A percentile compares a stretch with the other conserved stretches of the same genome.
These are phyloP conservation scores for Dasyornis broadbenti DNA, from an alignment of 2,113 vertebrate species.

Conservation along the genomic window DNA sequence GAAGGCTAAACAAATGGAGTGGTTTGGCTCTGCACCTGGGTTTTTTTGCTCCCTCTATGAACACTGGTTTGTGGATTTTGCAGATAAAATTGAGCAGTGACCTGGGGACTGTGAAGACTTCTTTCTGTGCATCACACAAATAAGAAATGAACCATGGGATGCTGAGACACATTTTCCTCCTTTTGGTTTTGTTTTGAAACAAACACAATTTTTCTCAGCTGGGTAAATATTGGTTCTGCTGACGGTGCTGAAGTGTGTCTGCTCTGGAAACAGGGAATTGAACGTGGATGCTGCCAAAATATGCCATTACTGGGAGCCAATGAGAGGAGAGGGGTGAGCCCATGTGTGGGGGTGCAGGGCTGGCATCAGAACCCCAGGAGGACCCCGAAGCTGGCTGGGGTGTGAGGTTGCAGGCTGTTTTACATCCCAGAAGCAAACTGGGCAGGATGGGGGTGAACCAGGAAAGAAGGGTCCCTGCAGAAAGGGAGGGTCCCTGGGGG, in stretches of 20 bases:
- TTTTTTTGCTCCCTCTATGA: background rate
- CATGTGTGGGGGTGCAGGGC: background rate
- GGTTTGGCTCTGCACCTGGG: background rate
- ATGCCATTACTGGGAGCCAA: rapidly evolving
- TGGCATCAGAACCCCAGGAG: background rate
- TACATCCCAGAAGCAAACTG: background rate
- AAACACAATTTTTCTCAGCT: background rate
- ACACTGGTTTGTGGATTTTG: rapidly evolving
- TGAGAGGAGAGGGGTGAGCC: background rate
- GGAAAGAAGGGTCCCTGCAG: background rate
- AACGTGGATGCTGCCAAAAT: background rate
- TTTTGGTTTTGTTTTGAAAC: background rate
- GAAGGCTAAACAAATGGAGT: rapidly evolving
- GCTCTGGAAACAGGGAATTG: background rate
- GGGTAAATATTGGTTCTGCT: background rate
- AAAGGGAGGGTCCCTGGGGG: background rate
- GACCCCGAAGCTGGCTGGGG: background rate
- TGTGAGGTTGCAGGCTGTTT: background rate
- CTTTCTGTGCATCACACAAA: background rate
- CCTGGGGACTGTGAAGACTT: background rate
- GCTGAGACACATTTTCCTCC: background rate
- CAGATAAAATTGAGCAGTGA: background rate
- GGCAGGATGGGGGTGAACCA: background rate
- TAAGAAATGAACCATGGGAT: background rate
- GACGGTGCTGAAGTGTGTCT: background rate